Evolutionary conservation across 2,888 invertebrate genomes (phyloP), one percentile per base, ranked within the genome.

Genomic region (Axea sp.): DNA sequence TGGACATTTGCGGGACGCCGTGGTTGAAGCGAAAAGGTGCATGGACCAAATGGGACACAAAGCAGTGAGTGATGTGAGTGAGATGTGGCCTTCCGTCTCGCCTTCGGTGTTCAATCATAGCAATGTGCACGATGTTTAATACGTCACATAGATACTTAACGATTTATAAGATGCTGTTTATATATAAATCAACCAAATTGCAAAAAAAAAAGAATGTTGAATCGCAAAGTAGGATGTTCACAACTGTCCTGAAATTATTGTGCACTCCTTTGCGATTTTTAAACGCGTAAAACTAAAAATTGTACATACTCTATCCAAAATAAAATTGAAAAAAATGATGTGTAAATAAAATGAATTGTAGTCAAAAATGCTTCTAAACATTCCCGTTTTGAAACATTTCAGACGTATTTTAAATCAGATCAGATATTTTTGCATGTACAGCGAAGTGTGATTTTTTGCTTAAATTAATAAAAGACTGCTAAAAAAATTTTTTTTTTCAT

Each of bases 71-170:
- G 86, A 86, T 68, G 84, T 84, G 82, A 84, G 83, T 85, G 87
- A 86, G 76, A 77, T 82, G 68, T 84, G 86, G 84, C 77, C 82
- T 81, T 78, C 84, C 64, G 79, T 80, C 79, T 80, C 86, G 71
- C 79, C 86, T 80, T 75, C 84, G 73, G 78, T 82, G 65, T 84
- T 83, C 78, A 83, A 77, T 79, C 83, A 83, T 76, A 80, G 81
- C 64, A 85, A 83, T 78, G 86, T 87, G 85, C 86, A 87, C 84
- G 87, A 87, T 79, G 83, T 87, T 82, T 87, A 81, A 84, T 75
- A 76, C 53, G 12, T 37, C 9, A 33, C 59, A 74, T 7, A 9
- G 17, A 39, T 33, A 57, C 19, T 59, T 49, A 53, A 24, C 15
- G 2, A 49, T 41, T 49, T 31, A 17, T 24, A 39, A 43, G 55